These are phyloP conservation scores for Sturnus vulgaris DNA, from an alignment of 2,113 vertebrate genomes.

Conservation along the genomic window DNA sequence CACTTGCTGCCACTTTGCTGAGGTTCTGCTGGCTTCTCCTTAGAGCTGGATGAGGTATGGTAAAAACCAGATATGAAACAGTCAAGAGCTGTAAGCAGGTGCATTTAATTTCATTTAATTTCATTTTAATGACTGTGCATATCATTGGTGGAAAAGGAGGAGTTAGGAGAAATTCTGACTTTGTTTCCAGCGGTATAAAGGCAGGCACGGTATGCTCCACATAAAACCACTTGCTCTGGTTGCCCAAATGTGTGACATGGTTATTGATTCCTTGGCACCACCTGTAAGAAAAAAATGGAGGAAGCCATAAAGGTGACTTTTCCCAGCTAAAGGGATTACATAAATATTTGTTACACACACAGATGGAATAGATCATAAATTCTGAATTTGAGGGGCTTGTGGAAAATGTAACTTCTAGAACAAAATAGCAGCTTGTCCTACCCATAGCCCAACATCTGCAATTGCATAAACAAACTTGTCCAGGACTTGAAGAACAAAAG, in stretches of 20 bases:
- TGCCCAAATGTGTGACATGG: background rate
- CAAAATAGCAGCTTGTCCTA: background rate
- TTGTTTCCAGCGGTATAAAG: background rate
- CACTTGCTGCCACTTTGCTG: rapidly evolving
- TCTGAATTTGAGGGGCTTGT: background rate
- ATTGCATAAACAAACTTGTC: background rate
- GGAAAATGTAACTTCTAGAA: background rate
- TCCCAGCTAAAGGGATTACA: background rate
- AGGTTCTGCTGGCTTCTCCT: background rate
- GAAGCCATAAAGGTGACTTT: background rate
- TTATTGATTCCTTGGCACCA: background rate
- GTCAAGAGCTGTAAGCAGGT: background rate
- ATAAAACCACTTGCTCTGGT: background rate
- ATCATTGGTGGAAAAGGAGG: background rate
- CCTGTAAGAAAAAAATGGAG: background rate
- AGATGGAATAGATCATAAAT: background rate
- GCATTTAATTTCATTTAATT: background rate
- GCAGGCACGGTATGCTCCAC: background rate
- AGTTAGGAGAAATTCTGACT: background rate
- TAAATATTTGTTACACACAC: background rate
- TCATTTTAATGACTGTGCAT: background rate
- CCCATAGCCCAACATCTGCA: background rate
- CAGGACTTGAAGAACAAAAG: background rate
- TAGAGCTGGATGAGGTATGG: background rate
- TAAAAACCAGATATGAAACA: rapidly evolving